phyloP scores from a whole-genome alignment of 2,888 invertebrate genomes.

The Spodoptera exigua region DNA sequence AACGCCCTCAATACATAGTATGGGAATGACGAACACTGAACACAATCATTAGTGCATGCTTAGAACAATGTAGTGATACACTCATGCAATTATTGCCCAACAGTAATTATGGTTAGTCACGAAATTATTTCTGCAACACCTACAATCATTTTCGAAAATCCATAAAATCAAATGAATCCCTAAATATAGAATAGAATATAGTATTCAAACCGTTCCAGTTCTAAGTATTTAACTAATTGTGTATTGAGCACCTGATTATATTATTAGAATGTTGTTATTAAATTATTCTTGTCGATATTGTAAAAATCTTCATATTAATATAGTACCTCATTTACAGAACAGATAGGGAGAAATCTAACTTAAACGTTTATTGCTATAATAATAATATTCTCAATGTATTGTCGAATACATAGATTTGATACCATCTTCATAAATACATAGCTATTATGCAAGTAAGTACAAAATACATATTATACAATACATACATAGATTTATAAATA shows the following conservation, averaged over 20 bases:
- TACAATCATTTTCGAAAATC: slow-evolving; percentile 35
- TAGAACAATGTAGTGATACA: slow-evolving; percentile 40
- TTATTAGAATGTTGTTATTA: slow-evolving; percentile 36
- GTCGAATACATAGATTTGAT: slow-evolving; percentile 49
- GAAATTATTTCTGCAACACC: slow-evolving; percentile 35
- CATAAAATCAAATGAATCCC: slow-evolving; percentile 39
- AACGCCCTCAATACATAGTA: slow-evolving; percentile 18
- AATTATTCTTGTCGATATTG: slow-evolving; percentile 37
- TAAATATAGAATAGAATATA: slow-evolving; percentile 34
- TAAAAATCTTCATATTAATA: slow-evolving; percentile 33
- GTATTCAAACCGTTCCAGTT: slow-evolving; percentile 39
- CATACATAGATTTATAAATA: slow-evolving; percentile 44
- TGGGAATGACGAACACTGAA: slow-evolving; percentile 36
- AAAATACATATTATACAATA: slow-evolving; percentile 51
- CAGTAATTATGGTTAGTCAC: slow-evolving; percentile 55
- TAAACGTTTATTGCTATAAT: slow-evolving; percentile 46
- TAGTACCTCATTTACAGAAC: slow-evolving; percentile 41
- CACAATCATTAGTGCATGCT: slow-evolving; percentile 57
- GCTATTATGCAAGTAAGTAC: slow-evolving; percentile 57
- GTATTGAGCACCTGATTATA: slow-evolving; percentile 58
- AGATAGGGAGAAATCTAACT: slow-evolving; percentile 35
- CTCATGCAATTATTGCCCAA: slow-evolving; percentile 57
- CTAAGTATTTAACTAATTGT: slow-evolving; percentile 47
- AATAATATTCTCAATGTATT: slow-evolving; percentile 52
- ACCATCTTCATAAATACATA: slow-evolving; percentile 48